Conservation (phyloP, 35 echinoderm and acorn worm genomes). For the Antedon bifida region DNA sequence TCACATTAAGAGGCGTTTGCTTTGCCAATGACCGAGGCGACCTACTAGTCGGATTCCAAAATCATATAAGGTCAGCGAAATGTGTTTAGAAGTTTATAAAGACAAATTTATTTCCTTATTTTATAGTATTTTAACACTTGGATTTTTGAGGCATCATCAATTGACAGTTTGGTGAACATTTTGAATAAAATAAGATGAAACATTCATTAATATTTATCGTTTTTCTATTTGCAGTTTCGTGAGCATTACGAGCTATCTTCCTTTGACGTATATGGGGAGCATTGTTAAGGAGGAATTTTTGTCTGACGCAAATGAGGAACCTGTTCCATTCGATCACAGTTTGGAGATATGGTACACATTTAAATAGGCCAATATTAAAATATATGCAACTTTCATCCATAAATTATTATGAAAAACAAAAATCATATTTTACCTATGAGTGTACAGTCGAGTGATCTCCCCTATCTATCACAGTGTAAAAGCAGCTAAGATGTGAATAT, state of each 20-base stretch:
- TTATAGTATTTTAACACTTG: no score
- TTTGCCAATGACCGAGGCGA: conserved; percentile 94
- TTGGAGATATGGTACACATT: conserved; percentile 62
- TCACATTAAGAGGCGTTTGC: conserved; percentile 63
- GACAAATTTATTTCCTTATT: neutral
- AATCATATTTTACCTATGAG: neutral
- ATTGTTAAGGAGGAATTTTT: conserved; percentile 24
- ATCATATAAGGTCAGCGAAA: conserved; percentile 65
- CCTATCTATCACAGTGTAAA: no score
- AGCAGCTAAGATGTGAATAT: no score
- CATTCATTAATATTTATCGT: neutral
- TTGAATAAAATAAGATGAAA: no score
- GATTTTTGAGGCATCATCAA: neutral
- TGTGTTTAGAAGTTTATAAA: neutral
- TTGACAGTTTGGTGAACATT: no score
- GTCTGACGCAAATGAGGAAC: conserved; percentile 67
- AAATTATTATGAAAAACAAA: neutral
- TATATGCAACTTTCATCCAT: neutral
- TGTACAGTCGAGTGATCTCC: no score
- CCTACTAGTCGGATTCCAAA: conserved; percentile 90
- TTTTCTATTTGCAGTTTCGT: conserved; percentile 38
- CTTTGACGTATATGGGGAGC: conserved; percentile 40
- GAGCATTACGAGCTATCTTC: conserved; percentile 48
- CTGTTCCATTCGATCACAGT: conserved; percentile 56
- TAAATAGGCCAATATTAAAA: neutral